A percentile compares a stretch with the other conserved stretches of the same genome.
Conservation (phyloP, 2,888 invertebrate genomes). For the Pristionchus mayeri region DNA sequence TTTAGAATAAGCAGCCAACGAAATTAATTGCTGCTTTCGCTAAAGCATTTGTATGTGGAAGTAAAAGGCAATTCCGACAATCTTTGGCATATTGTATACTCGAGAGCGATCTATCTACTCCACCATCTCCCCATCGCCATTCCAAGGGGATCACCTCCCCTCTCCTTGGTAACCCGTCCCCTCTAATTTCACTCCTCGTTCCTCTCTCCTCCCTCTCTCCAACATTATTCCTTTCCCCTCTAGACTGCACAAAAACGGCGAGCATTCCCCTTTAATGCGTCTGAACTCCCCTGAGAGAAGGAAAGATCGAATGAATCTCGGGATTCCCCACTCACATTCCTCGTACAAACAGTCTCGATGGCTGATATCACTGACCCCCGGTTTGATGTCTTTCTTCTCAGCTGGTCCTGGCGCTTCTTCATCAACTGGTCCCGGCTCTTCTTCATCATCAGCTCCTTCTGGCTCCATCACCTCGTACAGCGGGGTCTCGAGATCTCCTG, state of each 20-base stretch:
- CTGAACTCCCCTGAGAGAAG: not conserved
- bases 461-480: slow-evolving; percentile 34
- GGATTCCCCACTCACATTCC: too few species aligned
- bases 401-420: too few species aligned
- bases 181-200: not conserved
- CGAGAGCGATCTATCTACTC: too few species aligned
- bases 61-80: not conserved
- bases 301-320: not conserved
- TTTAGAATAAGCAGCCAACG: not conserved
- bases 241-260: not conserved
- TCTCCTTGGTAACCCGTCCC: not conserved
- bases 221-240: not conserved
- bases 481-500: slow-evolving; percentile 28
- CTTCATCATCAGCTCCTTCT: too few species aligned
- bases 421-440: too few species aligned
- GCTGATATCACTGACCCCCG: slow-evolving; percentile 23
- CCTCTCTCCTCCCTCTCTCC: slow-evolving; percentile 17
- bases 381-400: not conserved
- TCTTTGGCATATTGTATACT: too few species aligned
- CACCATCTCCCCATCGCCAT: not conserved
- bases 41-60: not conserved
- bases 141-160: not conserved
- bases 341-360: too few species aligned
- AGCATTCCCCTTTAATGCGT: not conserved
- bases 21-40: not conserved